phyloP scores from a whole-genome alignment of 2,113 vertebrate species.

The Chionis minor region DNA sequence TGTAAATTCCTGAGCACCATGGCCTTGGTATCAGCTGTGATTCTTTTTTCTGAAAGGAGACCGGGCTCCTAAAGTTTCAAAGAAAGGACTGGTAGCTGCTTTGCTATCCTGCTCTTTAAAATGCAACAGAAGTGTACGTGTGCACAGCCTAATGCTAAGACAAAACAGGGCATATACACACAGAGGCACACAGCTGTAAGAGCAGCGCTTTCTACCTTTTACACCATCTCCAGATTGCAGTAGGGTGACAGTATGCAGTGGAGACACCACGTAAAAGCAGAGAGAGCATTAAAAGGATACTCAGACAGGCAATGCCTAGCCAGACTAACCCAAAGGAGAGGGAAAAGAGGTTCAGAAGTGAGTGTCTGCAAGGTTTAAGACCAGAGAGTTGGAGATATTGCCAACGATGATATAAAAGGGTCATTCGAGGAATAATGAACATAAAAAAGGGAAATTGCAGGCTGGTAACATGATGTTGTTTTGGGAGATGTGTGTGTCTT shows the following conservation, averaged over 20 bases:
- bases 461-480: background rate
- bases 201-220: background rate
- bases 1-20: background rate
- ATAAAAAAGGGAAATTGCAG: background rate
- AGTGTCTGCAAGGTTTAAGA: background rate
- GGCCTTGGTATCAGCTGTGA: background rate
- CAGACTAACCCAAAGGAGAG: background rate
- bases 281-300: background rate
- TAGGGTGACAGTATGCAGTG: background rate
- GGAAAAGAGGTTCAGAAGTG: background rate
- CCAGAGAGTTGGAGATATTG: fast-evolving
- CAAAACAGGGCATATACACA: background rate
- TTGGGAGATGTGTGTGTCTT: background rate
- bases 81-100: background rate
- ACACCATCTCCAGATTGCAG: background rate
- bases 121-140: background rate
- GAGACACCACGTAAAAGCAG: background rate
- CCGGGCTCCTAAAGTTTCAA: background rate
- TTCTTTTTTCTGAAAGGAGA: background rate
- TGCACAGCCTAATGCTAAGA: background rate
- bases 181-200: background rate
- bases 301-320: background rate
- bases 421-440: background rate
- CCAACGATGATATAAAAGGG: background rate
- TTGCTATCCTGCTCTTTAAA: background rate